These are phyloP conservation scores for Etheostoma spectabile DNA, from an alignment of 2,113 vertebrate genomes.

Conservation along the genomic window DNA sequence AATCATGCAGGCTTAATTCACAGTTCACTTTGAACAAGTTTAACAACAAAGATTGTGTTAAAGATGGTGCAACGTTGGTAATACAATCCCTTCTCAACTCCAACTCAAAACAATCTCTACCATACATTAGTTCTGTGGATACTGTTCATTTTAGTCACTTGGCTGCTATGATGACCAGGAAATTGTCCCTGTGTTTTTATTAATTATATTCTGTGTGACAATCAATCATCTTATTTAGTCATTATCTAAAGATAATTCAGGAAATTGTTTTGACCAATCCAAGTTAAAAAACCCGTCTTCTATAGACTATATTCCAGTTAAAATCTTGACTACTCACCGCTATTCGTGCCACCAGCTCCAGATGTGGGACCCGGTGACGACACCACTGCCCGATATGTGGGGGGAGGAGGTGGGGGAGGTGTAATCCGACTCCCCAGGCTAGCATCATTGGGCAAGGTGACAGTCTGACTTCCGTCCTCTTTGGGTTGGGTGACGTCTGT, in stretches of 20 bases:
- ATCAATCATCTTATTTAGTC: not conserved
- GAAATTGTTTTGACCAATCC: not conserved
- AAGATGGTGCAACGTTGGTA: not conserved
- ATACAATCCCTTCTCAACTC: not conserved
- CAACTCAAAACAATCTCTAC: not conserved
- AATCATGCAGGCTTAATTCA: not conserved
- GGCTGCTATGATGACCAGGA: not conserved
- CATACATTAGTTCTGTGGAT: not conserved
- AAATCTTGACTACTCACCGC: conserved; percentile 83
- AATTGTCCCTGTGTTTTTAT: conserved; percentile 3
- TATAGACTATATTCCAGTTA: not conserved
- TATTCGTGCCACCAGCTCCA: conserved; percentile 85
- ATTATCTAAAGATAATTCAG: not conserved
- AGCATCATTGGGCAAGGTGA: conserved; percentile 89
- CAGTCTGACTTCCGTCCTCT: conserved; percentile 85
- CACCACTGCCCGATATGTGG: conserved; percentile 94
- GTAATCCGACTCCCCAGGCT: conserved; percentile 87
- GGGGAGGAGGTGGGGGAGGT: conserved; percentile 94
- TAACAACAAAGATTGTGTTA: not conserved
- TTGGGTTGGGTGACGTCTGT: conserved; percentile 84
- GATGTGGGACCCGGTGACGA: conserved; percentile 92
- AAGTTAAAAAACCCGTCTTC: not conserved
- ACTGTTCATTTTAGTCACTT: not conserved
- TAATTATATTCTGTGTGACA: not conserved
- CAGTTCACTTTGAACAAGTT: not conserved